These are phyloP conservation scores for Allobates femoralis DNA, from an alignment of 2,797 vertebrate species.

Conservation along the genomic window DNA sequence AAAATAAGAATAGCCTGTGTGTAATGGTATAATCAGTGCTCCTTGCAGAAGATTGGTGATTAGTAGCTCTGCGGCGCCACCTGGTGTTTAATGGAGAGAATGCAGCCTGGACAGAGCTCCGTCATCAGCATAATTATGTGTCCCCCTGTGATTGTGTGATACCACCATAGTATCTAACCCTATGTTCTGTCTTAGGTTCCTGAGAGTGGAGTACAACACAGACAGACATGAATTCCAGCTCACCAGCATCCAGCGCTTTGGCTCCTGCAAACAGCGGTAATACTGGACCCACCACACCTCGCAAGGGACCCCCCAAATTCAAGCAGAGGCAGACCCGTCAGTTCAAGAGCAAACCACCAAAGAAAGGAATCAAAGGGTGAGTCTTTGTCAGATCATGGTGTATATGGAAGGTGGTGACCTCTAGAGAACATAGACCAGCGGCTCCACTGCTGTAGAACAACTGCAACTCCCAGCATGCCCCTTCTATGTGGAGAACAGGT, in stretches of 20 bases:
- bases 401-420: background rate
- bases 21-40: background rate
- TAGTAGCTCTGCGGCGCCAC: background rate
- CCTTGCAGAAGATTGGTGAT: background rate
- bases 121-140: no score
- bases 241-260: conserved; percentile 64
- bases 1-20: no score
- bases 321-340: conserved; percentile 84
- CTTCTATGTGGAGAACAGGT: no score
- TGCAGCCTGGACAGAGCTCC: background rate
- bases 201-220: background rate
- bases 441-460: background rate
- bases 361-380: conserved; percentile 81
- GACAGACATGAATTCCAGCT: conserved; percentile 43
- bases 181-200: background rate
- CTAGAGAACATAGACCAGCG: background rate
- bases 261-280: conserved; percentile 62
- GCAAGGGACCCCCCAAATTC: conserved; percentile 83
- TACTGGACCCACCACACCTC: conserved; percentile 74
- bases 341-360: conserved; percentile 86
- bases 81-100: conserved; percentile 8
- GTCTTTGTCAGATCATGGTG: background rate
- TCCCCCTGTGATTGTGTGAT: no score
- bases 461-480: background rate
- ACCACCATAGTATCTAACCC: background rate